phyloP scores from a whole-genome alignment of 1,140 invertebrate species.

The Drosophila parvula region DNA sequence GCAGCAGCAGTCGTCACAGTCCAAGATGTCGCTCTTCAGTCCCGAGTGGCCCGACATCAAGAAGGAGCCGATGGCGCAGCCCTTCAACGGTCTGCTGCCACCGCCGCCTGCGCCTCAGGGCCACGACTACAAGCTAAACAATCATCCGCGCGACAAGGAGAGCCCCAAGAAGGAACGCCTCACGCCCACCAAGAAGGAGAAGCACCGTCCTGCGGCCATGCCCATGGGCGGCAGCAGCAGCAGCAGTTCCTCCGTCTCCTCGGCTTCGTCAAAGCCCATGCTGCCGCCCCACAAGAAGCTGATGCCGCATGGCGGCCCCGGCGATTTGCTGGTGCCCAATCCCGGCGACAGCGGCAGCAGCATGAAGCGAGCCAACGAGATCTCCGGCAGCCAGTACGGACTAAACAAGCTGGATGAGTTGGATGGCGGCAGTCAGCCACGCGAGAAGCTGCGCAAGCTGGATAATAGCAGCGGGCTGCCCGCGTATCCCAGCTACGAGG shows the following conservation, averaged over 20 bases:
- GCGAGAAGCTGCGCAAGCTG: slow-evolving; percentile 77
- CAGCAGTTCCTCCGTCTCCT: slow-evolving; percentile 14
- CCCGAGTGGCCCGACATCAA: slow-evolving; percentile 79
- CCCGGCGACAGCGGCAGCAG: slow-evolving; percentile 40
- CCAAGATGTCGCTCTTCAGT: slow-evolving; percentile 76
- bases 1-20: slow-evolving; percentile 32
- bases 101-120: slow-evolving; percentile 47
- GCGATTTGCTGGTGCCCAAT: slow-evolving; percentile 43
- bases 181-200: slow-evolving; percentile 74
- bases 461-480: slow-evolving; percentile 55
- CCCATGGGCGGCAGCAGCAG: slow-evolving; percentile 20
- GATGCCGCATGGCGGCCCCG: slow-evolving; percentile 28
- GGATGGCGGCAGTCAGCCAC: slow-evolving; percentile 55
- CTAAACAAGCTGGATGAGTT: slow-evolving; percentile 67
- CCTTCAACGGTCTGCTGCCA: slow-evolving; percentile 64
- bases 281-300: slow-evolving; percentile 61
- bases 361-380: slow-evolving; percentile 73
- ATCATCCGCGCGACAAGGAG: slow-evolving; percentile 65
- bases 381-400: slow-evolving; percentile 54
- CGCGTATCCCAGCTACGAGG: slow-evolving; percentile 52
- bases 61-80: slow-evolving; percentile 48
- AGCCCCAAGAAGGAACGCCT: slow-evolving; percentile 72
- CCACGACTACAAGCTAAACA: slow-evolving; percentile 70
- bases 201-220: slow-evolving; percentile 53
- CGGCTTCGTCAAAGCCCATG: slow-evolving; percentile 48